A percentile compares a stretch with the other conserved stretches of the same genome.
Conservation (phyloP, 2,113 vertebrate genomes). For the Xiphophorus couchianus region DNA sequence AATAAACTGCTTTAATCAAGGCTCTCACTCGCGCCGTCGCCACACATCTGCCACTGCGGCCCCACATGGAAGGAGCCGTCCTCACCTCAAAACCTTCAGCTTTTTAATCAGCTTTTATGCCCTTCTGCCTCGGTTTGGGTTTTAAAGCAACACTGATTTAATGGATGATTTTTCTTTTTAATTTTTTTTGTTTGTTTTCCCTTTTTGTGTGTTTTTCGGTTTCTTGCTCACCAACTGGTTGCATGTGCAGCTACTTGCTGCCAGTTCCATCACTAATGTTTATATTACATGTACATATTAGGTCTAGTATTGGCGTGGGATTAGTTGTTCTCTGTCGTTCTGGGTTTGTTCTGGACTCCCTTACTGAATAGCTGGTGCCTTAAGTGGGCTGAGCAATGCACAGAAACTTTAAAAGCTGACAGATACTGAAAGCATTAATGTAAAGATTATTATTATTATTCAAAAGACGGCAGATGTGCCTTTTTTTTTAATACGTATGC, state of each 20-base stretch:
- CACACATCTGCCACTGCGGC: constrained; percentile 63
- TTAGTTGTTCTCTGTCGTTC: constrained; percentile 41
- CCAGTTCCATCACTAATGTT: constrained; percentile 49
- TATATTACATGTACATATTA: constrained; percentile 63
- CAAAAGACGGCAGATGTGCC: constrained; percentile 15
- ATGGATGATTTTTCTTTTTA: constrained; percentile 43
- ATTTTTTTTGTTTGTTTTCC: constrained; percentile 31
- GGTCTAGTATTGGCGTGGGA: constrained; percentile 41
- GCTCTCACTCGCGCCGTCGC: constrained; percentile 35
- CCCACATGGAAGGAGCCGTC: constrained; percentile 55
- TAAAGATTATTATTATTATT: constrained; percentile 34
- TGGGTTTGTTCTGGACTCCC: constrained; percentile 54
- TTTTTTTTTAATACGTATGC: constrained; percentile 40
- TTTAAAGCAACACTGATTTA: constrained; percentile 29
- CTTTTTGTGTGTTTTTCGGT: background rate
- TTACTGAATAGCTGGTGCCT: constrained; percentile 69
- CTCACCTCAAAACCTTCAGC: constrained; percentile 59
- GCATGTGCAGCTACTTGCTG: constrained; percentile 54
- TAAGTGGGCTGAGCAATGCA: constrained; percentile 67
- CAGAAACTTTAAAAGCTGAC: constrained; percentile 52
- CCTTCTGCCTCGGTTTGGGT: constrained; percentile 5
- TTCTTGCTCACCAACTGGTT: constrained; percentile 23
- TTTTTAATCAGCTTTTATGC: constrained; percentile 69
- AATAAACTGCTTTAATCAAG: constrained; percentile 73
- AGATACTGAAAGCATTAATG: constrained; percentile 36